phyloP scores from a whole-genome alignment of 2,113 vertebrate genomes.

The Atractosteus spatula region DNA sequence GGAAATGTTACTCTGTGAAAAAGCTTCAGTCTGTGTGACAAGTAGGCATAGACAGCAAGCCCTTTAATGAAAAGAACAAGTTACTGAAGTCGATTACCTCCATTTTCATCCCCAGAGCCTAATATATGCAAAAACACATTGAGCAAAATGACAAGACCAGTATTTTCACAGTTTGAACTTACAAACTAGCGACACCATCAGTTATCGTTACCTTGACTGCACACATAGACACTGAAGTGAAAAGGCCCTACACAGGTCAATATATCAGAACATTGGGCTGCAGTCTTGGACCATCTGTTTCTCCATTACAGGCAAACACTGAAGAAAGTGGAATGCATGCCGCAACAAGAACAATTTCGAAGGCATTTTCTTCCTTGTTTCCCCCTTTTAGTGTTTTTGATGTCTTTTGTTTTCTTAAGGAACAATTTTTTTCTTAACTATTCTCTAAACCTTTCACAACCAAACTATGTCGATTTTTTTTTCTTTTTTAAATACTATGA shows the following conservation, averaged over 20 bases:
- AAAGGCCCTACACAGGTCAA: constrained; percentile 26
- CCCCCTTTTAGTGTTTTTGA: constrained; percentile 8
- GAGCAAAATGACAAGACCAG: constrained; percentile 61
- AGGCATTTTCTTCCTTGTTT: constrained; percentile 58
- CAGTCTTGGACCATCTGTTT: constrained; percentile 25
- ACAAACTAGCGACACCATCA: constrained; percentile 45
- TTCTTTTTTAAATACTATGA: constrained; percentile 82
- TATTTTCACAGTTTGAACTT: constrained; percentile 58
- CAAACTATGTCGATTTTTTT: constrained; percentile 86
- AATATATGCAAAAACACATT: constrained; percentile 53
- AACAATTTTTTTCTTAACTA: constrained; percentile 76
- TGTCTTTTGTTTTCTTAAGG: constrained; percentile 41
- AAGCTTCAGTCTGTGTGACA: neutral
- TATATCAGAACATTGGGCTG: constrained; percentile 9
- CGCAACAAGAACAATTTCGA: constrained; percentile 36
- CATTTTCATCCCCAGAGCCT: constrained; percentile 58
- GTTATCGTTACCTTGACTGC: constrained; percentile 36
- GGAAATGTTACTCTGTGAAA: no score
- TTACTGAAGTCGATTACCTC: constrained; percentile 29
- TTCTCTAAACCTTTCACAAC: constrained; percentile 84
- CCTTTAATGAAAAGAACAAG: neutral
- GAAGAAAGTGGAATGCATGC: constrained; percentile 47
- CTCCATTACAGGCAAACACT: constrained; percentile 42
- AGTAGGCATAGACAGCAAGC: constrained; percentile 1
- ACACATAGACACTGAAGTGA: constrained; percentile 17